Base-by-base conservation (phyloP, 2,113 vertebrate species). In the Odontesthes bonariensis region DNA sequence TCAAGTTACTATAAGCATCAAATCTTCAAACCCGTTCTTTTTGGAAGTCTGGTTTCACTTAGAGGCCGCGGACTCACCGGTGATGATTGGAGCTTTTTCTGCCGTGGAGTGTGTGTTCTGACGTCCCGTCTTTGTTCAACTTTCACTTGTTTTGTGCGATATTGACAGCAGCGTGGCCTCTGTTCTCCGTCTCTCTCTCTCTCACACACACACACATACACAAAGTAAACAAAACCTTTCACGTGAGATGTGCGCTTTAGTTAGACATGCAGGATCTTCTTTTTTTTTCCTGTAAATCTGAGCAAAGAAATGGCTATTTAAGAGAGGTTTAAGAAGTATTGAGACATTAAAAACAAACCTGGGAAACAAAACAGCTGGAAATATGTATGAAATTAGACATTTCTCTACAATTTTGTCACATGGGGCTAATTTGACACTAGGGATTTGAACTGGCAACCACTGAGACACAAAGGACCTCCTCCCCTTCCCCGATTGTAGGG, bases 161-260 rank as follows among this genome's bases (percentile, higher is more conserved):
- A 67, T 68, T 81, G 86, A 87, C 84, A 91, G 66, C 74, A 73
- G 75, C 64, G 72, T 80, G 84, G 80, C 85, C 90, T 87, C 85
- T 54, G 70, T 49, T 27, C 81, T 75, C 67, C 20, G 38, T n/a
- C 35, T 10, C 35, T 44, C 13, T 44, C 42, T 44, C 80, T 27
- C 79, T 22, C 60, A 84, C 73, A 75, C 75, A 27, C 27, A 27
- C 27, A 27, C 35, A 7, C 35, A 1, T 38, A 10, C 6, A 72
- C 73, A 86, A 33, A 82, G 82, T 74, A 86, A 85, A 88, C 82
- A 83, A 55, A 70, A 64, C 44, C 55, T 88, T 73, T 79, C 61
- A 65, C 40, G 19, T 53, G 44, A 70, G 74, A 82, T 76, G 51
- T 76, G 81, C 53, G 70, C 59, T 70, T 70, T 51, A 63, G 47